Percentiles rank a stretch among this genome's conserved stretches.
These are phyloP conservation scores for Erebia ligea DNA, from an alignment of 2,888 invertebrate genomes.

Conservation along the genomic window DNA sequence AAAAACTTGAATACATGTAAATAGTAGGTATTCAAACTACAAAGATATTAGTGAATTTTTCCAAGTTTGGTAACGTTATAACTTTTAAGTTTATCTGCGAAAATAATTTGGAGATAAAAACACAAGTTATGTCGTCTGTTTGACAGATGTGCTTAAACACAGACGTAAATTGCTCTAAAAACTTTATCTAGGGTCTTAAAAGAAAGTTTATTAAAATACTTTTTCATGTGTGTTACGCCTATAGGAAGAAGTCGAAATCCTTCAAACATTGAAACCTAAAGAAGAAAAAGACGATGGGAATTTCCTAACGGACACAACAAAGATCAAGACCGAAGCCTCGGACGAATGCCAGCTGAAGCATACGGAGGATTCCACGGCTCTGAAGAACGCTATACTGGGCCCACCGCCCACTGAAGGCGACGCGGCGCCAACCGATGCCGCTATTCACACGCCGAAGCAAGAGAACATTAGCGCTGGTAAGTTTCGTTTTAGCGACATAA, in stretches of 20 bases:
- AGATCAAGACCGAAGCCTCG: conserved; percentile 59
- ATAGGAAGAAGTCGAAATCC: conserved; percentile 88
- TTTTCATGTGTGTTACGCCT: conserved; percentile 30
- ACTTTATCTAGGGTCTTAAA: no score
- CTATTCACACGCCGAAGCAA: conserved; percentile 63
- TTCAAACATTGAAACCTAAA: conserved; percentile 86
- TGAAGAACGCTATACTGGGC: conserved; percentile 74
- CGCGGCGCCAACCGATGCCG: conserved; percentile 50
- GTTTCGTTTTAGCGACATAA: conserved; percentile 37
- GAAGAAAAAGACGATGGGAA: conserved; percentile 80
- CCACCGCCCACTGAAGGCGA: conserved; percentile 66
- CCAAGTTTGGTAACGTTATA: no score
- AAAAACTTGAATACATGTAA: no score
- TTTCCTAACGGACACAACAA: conserved; percentile 50
- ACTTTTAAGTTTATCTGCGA: no score
- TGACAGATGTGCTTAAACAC: no score
- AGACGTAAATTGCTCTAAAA: no score
- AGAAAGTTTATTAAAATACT: no score
- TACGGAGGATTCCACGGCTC: conserved; percentile 75
- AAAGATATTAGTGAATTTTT: no score
- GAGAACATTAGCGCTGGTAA: conserved; percentile 65
- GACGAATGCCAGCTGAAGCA: conserved; percentile 69
- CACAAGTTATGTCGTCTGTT: no score
- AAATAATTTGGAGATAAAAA: no score
- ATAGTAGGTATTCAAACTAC: no score